Evolutionary conservation across 37 sponge, comb jelly and placozoan genomes (phyloP).

Genomic region (Ianthella basta): DNA sequence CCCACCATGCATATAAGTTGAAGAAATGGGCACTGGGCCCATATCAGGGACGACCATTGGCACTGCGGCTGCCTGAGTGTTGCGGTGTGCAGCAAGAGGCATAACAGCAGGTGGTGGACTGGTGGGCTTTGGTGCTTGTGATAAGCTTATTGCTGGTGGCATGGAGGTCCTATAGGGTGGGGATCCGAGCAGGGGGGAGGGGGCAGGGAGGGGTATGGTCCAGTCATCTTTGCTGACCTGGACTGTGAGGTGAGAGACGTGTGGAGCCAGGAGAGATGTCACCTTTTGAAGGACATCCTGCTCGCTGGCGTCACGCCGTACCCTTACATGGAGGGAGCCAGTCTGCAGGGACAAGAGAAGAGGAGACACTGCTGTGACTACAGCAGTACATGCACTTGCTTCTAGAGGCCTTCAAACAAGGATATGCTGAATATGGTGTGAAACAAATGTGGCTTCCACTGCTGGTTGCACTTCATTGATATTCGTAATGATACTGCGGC

Average conservation of each 20-base stretch:
- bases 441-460: no score
- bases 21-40: no score
- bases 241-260: slow-evolving; percentile 83
- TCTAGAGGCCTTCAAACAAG: no score
- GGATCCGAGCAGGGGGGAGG: neutral
- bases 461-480: no score
- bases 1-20: no score
- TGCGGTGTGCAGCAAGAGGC: neutral
- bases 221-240: slow-evolving; percentile 92
- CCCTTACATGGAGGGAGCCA: slow-evolving; percentile 87
- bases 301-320: slow-evolving; percentile 87
- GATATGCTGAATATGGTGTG: no score
- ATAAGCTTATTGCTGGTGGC: neutral
- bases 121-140: neutral
- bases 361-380: neutral
- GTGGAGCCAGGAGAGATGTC: slow-evolving; percentile 69
- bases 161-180: neutral
- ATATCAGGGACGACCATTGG: no score
- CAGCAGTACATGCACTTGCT: no score
- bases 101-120: neutral
- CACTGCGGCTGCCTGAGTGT: no score
- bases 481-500: neutral
- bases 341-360: slow-evolving; percentile 45
- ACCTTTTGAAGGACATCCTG: slow-evolving; percentile 86
- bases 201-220: slow-evolving; percentile 37